Evolutionary conservation across 1,140 invertebrate species (phyloP), one percentile per base, ranked within the genome.

Genomic region (Cyphomyrmex costatus): DNA sequence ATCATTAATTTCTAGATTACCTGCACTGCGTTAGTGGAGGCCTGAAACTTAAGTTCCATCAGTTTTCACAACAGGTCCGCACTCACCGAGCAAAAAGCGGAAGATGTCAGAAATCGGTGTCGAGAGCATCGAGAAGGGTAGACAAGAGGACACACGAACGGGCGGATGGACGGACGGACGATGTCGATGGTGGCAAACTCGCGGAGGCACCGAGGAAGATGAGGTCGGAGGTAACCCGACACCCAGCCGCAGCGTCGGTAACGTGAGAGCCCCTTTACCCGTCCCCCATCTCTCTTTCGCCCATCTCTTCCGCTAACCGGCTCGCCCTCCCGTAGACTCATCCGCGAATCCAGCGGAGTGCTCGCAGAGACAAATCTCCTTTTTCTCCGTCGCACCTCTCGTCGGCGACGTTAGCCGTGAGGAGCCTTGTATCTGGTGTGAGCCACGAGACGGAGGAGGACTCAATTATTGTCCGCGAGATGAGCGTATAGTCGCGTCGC

Each of bases 111-210:
- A 83, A 83, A 83, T 73, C 36, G 53, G 66, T 58, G 53, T 74
- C 68, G 24, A 56, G 49, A 42, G 65, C 65, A 36, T 71, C 77
- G 77, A 66, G 36, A 21, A 82, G 36, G 36, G 66, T 46, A 73
- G 51, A 73, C 79, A 12, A 6, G 49, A 36, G 58, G 60, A 68
- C 63, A 53, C 33, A 53, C 76, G 63, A 42, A 66, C 33, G 33
- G 30, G 63, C 85, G 70, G 83, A 89, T 65, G 86, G 89, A 91
- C 86, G 63, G 8, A 91, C 88, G 91, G 84, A 90, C 88, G 91
- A 92, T 89, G 89, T 92, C 91, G 90, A 92, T 93, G 92, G 92
- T 92, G 93, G 93, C 93, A 93, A 93, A 94, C 92, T 93, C 92
- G 91, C 93, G 90, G 92, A 93, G 93, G 93, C 90, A 92, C 91